Evolutionary conservation across 2,888 invertebrate species (phyloP).

Genomic region (Drosophila melanosoma): DNA sequence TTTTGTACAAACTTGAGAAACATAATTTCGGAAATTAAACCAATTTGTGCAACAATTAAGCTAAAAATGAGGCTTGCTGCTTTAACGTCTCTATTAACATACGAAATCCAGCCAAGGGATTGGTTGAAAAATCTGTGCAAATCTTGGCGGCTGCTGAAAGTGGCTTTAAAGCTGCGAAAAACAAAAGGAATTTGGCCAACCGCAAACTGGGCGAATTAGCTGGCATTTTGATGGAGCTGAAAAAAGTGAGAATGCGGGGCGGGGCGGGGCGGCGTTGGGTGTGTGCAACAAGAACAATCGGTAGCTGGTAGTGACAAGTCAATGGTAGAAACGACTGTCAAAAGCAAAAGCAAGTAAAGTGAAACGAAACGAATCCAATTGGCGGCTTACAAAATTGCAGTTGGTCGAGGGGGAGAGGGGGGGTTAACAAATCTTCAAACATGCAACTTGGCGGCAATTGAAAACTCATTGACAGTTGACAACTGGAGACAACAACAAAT

Average conservation of each 20-base stretch:
- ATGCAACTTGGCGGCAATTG: conserved; percentile 80
- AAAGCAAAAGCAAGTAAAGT: conserved; percentile 54
- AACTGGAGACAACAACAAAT: conserved; percentile 49
- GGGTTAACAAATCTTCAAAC: conserved; percentile 67
- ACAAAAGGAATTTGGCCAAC: conserved; percentile 57
- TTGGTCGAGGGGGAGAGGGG: conserved; percentile 4
- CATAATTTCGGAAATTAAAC: background rate
- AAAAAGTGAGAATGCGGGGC: background rate
- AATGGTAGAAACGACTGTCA: conserved; percentile 66
- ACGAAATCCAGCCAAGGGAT: conserved; percentile 9
- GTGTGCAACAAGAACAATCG: conserved; percentile 6
- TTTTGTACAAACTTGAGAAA: background rate
- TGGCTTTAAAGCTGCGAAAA: conserved; percentile 44
- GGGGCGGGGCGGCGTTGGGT: background rate
- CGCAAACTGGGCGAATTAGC: conserved; percentile 65
- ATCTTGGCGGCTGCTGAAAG: conserved; percentile 18
- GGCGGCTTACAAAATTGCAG: conserved; percentile 67
- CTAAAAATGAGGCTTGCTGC: background rate
- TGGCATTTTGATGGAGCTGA: conserved; percentile 2
- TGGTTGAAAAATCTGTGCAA: conserved; percentile 18
- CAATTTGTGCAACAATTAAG: background rate
- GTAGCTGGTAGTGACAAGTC: conserved; percentile 52
- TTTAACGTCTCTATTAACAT: too few relatives aligned
- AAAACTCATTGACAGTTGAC: conserved; percentile 80
- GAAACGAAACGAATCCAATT: conserved; percentile 69